Percentiles rank a stretch among this genome's conserved stretches.
Evolutionary conservation across 2,113 vertebrate species (phyloP).

Genomic region (Gymnobelideus leadbeateri): DNA sequence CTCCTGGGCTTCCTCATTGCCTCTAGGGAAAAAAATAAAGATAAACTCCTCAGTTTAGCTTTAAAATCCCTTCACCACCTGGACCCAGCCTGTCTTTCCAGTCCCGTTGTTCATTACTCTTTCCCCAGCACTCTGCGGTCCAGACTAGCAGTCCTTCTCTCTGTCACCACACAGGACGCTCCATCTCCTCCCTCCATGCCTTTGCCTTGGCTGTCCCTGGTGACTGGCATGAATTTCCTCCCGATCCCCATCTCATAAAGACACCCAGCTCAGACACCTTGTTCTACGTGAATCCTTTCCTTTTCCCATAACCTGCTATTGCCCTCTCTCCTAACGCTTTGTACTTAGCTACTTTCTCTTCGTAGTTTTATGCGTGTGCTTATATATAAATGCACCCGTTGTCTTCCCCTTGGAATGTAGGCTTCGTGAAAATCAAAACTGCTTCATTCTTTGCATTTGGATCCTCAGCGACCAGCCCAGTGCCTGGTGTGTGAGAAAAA

Average conservation of each 20-base stretch:
- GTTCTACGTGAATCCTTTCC: not conserved
- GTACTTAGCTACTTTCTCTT: not conserved
- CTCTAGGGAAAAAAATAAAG: too few species aligned
- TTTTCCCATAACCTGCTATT: not conserved
- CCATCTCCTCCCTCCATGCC: not conserved
- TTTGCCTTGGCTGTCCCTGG: not conserved
- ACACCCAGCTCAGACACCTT: not conserved
- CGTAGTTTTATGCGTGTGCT: not conserved
- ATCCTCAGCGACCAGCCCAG: not conserved
- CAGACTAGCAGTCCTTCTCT: not conserved
- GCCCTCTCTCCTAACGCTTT: not conserved
- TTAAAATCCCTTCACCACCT: too few species aligned
- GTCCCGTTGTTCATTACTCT: not conserved
- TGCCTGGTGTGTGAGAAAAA: not conserved
- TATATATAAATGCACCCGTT: too few species aligned
- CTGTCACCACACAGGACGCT: not conserved
- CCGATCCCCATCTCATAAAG: not conserved
- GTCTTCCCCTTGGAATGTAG: not conserved
- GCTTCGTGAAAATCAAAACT: not conserved
- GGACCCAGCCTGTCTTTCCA: not conserved
- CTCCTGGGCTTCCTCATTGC: too few species aligned
- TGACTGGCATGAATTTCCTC: not conserved
- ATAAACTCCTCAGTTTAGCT: too few species aligned
- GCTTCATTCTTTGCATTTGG: too few species aligned
- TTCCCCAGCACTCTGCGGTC: not conserved